Base-by-base conservation (phyloP, 2,797 vertebrate species). In the Sus cebifrons region DNA sequence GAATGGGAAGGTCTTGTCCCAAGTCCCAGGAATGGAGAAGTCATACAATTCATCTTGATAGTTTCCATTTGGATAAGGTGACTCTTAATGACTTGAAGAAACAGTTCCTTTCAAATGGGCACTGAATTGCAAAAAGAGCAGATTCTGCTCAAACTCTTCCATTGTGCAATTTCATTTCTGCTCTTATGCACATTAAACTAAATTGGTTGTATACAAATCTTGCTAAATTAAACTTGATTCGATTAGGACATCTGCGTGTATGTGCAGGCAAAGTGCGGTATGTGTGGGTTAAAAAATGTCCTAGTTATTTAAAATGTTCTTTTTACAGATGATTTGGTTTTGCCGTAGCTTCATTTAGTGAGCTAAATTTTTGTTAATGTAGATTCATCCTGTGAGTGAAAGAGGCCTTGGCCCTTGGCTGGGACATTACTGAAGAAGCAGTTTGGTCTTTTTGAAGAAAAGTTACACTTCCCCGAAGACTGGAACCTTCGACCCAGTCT, bases 191-290 rank as follows among this genome's bases (percentile, higher is more conserved):
- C 58, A 77, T 54, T 93, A 95, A 94, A 71, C 60, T 64, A 78
- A 94, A 82, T 56, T 91, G 56, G 87, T 36, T 89, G 74, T 81
- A 89, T 92, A 94, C 95, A 92, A 96, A 89, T 77, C 75, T 62
- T 86, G 86, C 81, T 97, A 85, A 96, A 96, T 95, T 97, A 94
- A 97, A 96, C 95, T 77, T 93, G 91, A 29, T 94, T 93, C 77
- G 89, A 95, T 96, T 93, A 97, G 74, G 78, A 97, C 96, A 95
- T 96, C 52, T 82, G 77, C 10, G 10, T 96, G 71, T 64, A 65
- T n/a, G 1, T 91, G 25, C 56, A 91, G 79, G 79, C 93, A 90
- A 77, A 96, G 77, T 29, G 79, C 1, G 11, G 11, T 67, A 44
- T 86, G 85, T 36, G 71, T 95, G 78, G 94, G 77, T 94, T 93